Percentiles rank a stretch among this genome's conserved stretches.
Conservation (phyloP, 64 coral and sea anemone genomes). For the Trachythela sp. region DNA sequence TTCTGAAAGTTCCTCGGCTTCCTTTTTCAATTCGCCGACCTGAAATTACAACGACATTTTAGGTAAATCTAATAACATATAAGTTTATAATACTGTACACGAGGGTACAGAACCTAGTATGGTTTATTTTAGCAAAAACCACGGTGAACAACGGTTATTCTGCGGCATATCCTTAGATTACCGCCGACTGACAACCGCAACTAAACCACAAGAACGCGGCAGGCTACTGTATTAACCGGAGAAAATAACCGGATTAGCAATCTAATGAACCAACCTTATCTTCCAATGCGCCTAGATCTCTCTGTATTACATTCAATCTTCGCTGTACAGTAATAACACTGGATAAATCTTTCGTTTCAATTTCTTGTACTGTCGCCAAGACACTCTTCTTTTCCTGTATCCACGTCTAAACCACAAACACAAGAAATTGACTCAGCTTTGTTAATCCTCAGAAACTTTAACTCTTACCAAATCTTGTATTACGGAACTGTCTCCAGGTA, state of each 20-base stretch:
- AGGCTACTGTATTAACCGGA: too few relatives aligned
- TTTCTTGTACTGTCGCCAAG: slow-evolving; percentile 81
- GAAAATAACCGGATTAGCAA: too few relatives aligned
- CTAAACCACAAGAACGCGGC: too few relatives aligned
- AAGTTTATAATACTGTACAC: too few relatives aligned
- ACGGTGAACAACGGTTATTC: too few relatives aligned
- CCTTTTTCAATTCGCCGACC: slow-evolving; percentile 9
- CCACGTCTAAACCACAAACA: slow-evolving; percentile 48
- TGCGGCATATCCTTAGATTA: too few relatives aligned
- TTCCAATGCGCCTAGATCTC: slow-evolving; percentile 89
- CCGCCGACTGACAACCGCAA: too few relatives aligned
- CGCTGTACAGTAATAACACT: slow-evolving; percentile 93
- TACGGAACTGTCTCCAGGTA: too few relatives aligned
- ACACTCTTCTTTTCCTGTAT: slow-evolving; percentile 91
- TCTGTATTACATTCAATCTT: slow-evolving; percentile 84
- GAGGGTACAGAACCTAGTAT: too few relatives aligned
- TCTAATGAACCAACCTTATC: too few relatives aligned
- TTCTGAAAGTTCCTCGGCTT: neutral
- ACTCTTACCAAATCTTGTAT: too few relatives aligned
- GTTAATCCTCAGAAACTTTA: neutral
- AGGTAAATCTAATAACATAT: neutral
- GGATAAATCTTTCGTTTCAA: slow-evolving; percentile 76
- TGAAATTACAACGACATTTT: neutral
- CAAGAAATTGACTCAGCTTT: neutral
- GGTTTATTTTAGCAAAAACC: too few relatives aligned